Conservation (phyloP, 2,888 invertebrate species). For the Polietes domitor region DNA sequence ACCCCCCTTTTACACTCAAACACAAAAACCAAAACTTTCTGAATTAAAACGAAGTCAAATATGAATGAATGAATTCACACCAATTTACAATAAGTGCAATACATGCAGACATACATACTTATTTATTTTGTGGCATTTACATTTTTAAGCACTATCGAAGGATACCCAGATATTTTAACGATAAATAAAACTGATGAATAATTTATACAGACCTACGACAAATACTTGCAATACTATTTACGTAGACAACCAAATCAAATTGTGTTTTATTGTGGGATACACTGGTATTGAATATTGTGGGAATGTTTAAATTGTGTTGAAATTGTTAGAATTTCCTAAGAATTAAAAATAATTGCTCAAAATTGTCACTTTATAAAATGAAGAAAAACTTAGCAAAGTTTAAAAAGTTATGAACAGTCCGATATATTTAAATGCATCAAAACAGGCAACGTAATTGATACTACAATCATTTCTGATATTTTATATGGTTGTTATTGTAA, state of each 20-base stretch:
- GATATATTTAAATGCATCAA: too few species aligned
- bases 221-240: conserved; percentile 17
- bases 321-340: too few species aligned
- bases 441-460: too few species aligned
- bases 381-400: too few species aligned
- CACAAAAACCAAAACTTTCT: too few species aligned
- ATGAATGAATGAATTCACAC: background rate
- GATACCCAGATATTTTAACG: background rate
- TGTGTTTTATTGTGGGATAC: background rate
- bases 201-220: conserved; percentile 18
- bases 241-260: background rate
- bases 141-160: background rate
- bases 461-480: too few species aligned
- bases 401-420: too few species aligned
- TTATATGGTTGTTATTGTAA: too few species aligned
- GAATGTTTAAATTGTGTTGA: too few species aligned
- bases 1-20: too few species aligned
- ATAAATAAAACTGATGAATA: background rate
- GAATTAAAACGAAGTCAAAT: background rate
- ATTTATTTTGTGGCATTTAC: conserved; percentile 35
- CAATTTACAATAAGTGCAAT: conserved; percentile 24
- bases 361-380: too few species aligned
- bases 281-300: background rate
- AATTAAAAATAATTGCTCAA: too few species aligned
- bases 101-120: background rate